phyloP scores from a whole-genome alignment of 2,888 invertebrate genomes.

The Itoplectis maculator region DNA sequence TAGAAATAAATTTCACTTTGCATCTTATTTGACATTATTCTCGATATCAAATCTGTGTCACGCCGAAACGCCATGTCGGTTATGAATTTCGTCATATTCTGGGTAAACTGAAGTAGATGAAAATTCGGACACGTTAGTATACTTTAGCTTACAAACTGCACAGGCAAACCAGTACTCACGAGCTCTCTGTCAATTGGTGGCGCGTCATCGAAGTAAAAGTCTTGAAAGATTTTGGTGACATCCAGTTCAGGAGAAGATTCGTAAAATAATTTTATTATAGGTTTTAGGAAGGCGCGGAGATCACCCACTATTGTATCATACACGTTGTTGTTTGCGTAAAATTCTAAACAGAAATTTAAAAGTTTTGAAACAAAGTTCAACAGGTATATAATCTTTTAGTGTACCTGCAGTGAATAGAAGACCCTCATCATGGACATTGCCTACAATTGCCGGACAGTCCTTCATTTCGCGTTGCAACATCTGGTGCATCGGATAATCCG shows the following conservation, averaged over 20 bases:
- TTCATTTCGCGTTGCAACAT: slow-evolving; percentile 32
- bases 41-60: slow-evolving; percentile 30
- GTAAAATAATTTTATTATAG: not conserved
- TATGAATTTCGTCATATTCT: slow-evolving; percentile 45
- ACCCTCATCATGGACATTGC: slow-evolving; percentile 67
- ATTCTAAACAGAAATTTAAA: slow-evolving; percentile 14
- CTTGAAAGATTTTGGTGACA: slow-evolving; percentile 2
- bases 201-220: slow-evolving; percentile 49
- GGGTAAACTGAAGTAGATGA: slow-evolving; percentile 5
- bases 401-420: slow-evolving; percentile 57
- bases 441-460: slow-evolving; percentile 67
- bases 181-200: slow-evolving; percentile 37
- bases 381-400: not conserved
- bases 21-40: too few relatives aligned
- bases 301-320: slow-evolving; percentile 21
- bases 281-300: slow-evolving; percentile 22
- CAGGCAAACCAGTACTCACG: too few relatives aligned
- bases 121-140: not conserved
- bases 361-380: not conserved
- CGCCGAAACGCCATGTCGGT: slow-evolving; percentile 58
- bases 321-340: slow-evolving; percentile 48
- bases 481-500: slow-evolving; percentile 43
- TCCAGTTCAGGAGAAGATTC: too few relatives aligned
- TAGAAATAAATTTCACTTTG: slow-evolving; percentile 51
- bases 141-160: too few relatives aligned